Evolutionary conservation across 2,797 vertebrate species (phyloP).

Genomic region (Sebastes kiyomatsui): DNA sequence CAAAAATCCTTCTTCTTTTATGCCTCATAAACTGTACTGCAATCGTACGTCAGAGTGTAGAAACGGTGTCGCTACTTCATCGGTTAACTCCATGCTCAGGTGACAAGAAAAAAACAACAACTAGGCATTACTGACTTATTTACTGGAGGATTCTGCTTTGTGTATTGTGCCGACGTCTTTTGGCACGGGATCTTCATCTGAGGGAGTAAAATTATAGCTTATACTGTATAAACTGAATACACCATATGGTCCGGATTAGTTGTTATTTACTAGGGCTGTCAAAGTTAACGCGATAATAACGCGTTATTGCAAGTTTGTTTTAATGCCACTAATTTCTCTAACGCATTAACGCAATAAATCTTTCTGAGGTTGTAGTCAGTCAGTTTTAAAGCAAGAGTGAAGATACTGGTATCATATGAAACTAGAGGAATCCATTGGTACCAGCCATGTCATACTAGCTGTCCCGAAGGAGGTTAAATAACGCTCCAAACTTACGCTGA

Average conservation of each 20-base stretch:
- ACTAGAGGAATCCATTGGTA: too few species aligned
- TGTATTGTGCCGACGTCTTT: background rate
- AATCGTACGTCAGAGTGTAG: background rate
- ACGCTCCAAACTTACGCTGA: too few species aligned
- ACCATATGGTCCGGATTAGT: background rate
- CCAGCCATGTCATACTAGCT: too few species aligned
- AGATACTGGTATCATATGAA: too few species aligned
- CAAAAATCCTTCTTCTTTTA: background rate
- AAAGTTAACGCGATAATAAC: too few species aligned
- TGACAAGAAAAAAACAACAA: background rate
- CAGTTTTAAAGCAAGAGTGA: too few species aligned
- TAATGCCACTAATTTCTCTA: too few species aligned
- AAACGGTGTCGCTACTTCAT: background rate
- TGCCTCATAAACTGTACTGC: slow-evolving; percentile 2
- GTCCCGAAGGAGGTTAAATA: too few species aligned
- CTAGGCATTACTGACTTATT: background rate
- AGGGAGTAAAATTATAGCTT: background rate
- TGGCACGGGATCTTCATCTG: background rate
- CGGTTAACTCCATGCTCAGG: background rate
- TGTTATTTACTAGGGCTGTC: background rate
- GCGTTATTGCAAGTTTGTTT: too few species aligned
- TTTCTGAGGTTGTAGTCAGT: too few species aligned
- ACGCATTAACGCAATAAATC: accelerated
- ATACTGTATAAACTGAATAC: background rate
- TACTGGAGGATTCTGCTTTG: background rate